Percentiles rank a stretch among this genome's conserved stretches.
Evolutionary conservation across 2,797 vertebrate species (phyloP).

Genomic region (Echeneis naucrates): DNA sequence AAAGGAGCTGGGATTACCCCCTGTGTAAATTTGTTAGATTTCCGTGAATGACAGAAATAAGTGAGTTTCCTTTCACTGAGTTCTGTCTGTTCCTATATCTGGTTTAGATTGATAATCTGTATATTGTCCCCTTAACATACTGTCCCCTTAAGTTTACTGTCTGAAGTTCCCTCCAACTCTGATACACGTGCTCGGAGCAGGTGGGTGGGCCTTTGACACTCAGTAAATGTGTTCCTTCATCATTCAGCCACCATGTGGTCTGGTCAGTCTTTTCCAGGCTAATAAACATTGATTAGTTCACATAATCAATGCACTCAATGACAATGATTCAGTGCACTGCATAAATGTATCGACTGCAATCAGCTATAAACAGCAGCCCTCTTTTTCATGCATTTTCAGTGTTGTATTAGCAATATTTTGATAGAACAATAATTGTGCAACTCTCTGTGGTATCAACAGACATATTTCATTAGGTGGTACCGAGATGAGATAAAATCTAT

Average conservation of each 20-base stretch:
- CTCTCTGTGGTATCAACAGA: slow-evolving; percentile 53
- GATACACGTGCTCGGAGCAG: slow-evolving; percentile 25
- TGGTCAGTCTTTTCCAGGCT: slow-evolving; percentile 59
- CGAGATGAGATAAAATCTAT: slow-evolving; percentile 63
- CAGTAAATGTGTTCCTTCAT: slow-evolving; percentile 76
- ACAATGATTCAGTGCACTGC: slow-evolving; percentile 83
- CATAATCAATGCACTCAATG: slow-evolving; percentile 83
- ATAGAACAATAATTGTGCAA: slow-evolving; percentile 61
- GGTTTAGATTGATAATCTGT: background rate
- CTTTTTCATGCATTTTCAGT: slow-evolving; percentile 69
- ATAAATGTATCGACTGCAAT: slow-evolving; percentile 80
- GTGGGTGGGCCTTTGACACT: slow-evolving; percentile 62
- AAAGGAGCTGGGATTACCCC: background rate
- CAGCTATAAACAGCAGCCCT: slow-evolving; percentile 56
- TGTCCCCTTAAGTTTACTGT: slow-evolving; percentile 10
- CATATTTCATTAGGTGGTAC: slow-evolving; percentile 67
- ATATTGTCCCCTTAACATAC: background rate
- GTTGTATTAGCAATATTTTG: slow-evolving; percentile 65
- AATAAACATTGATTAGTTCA: slow-evolving; percentile 80
- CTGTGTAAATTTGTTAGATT: background rate
- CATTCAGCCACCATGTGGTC: slow-evolving; percentile 71
- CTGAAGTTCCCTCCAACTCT: slow-evolving; percentile 27
- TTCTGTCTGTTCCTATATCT: background rate
- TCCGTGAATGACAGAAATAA: background rate
- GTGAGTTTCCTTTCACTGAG: background rate